Conservation (phyloP, 1,140 invertebrate species). For the Diplogasteroides magnus region DNA sequence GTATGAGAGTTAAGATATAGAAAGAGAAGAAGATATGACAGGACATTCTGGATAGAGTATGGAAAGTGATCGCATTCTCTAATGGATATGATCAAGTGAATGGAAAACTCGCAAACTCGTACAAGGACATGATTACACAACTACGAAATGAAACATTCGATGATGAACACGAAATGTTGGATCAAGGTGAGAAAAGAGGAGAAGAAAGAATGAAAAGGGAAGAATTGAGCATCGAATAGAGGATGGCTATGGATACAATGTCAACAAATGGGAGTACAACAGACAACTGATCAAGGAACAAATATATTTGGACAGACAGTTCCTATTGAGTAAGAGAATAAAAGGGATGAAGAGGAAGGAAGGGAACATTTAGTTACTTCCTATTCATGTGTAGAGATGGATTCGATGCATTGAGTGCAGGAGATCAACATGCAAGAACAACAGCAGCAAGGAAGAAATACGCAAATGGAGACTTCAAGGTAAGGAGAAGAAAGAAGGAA, state of each 20-base stretch:
- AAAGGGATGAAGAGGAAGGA: neutral
- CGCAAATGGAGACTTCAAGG: slow-evolving; percentile 6
- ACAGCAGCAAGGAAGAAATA: slow-evolving; percentile 2
- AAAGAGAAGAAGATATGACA: no score
- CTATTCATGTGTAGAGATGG: slow-evolving; percentile 9
- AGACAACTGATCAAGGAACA: slow-evolving; percentile 13
- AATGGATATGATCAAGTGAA: neutral
- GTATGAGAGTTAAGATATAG: no score
- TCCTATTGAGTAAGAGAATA: slow-evolving; percentile 1
- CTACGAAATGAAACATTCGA: neutral
- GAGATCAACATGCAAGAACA: neutral
- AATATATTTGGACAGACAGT: slow-evolving; percentile 12
- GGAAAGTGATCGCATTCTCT: neutral
- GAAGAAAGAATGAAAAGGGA: neutral
- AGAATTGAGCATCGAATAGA: slow-evolving; percentile 1
- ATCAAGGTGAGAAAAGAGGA: neutral
- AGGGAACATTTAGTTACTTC: slow-evolving; percentile 1
- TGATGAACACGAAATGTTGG: neutral
- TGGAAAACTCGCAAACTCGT: neutral
- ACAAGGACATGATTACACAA: neutral
- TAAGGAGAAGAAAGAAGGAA: no score
- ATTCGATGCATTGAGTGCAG: neutral
- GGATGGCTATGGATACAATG: slow-evolving; percentile 16
- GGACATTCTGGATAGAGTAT: neutral
- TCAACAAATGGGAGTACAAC: slow-evolving; percentile 8